These are phyloP conservation scores for Lateolabrax maculatus DNA, from an alignment of 2,797 vertebrate species.

Conservation along the genomic window DNA sequence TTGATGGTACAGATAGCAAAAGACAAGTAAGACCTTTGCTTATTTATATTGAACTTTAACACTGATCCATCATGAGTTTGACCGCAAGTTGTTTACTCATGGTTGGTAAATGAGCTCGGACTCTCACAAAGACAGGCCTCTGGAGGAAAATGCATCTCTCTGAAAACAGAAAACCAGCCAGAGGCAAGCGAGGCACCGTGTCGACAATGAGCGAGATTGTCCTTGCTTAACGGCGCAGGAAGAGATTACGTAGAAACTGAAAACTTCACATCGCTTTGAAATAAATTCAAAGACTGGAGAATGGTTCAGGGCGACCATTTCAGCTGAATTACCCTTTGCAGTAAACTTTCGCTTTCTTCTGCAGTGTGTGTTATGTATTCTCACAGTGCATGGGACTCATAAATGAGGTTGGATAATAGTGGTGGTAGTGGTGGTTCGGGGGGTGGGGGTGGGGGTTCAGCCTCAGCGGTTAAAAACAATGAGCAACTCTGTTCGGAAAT, in stretches of 20 bases:
- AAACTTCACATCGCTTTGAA: slow-evolving; percentile 45
- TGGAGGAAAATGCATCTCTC: slow-evolving; percentile 33
- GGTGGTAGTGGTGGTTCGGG: neutral
- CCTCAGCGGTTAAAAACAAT: slow-evolving; percentile 62
- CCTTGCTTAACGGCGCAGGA: slow-evolving; percentile 40
- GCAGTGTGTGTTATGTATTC: slow-evolving; percentile 44
- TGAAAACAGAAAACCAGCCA: slow-evolving; percentile 42
- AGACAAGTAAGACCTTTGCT: slow-evolving; percentile 4
- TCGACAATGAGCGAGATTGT: slow-evolving; percentile 62
- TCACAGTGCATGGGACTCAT: slow-evolving; percentile 25
- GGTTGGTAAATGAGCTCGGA: slow-evolving; percentile 32
- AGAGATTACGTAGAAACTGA: slow-evolving; percentile 40
- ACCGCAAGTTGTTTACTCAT: slow-evolving; percentile 44
- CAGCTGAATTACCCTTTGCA: slow-evolving; percentile 40
- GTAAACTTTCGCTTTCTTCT: slow-evolving; percentile 31
- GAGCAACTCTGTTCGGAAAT: slow-evolving; percentile 63
- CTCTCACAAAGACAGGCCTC: slow-evolving; percentile 7
- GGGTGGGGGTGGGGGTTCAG: slow-evolving; percentile 18
- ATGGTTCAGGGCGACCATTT: slow-evolving; percentile 27
- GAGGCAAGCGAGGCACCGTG: slow-evolving; percentile 26
- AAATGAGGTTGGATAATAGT: slow-evolving; percentile 55
- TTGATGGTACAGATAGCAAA: slow-evolving; percentile 1
- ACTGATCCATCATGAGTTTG: slow-evolving; percentile 25
- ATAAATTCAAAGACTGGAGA: slow-evolving; percentile 29
- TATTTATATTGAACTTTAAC: slow-evolving; percentile 11